Conservation (phyloP, 2,888 invertebrate species). For the Cotesia congregata region DNA sequence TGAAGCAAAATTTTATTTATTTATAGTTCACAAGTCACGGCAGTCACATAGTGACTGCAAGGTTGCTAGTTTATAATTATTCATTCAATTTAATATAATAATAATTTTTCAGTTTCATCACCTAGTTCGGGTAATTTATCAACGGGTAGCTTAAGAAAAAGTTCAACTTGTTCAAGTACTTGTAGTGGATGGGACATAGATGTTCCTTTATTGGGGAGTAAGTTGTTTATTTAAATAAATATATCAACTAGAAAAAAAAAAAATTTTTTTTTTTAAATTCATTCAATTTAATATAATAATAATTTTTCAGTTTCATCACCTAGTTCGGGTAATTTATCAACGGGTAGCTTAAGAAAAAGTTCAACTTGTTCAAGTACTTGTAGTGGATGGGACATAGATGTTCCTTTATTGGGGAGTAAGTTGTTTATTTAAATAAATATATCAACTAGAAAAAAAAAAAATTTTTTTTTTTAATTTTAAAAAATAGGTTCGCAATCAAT, state of each 20-base stretch:
- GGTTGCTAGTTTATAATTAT: too few species aligned
- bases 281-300: background rate
- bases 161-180: slow-evolving; percentile 63
- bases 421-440: slow-evolving; percentile 1
- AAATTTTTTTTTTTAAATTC: too few species aligned
- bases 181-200: slow-evolving; percentile 67
- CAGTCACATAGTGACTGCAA: too few species aligned
- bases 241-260: slow-evolving; percentile 12
- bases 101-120: slow-evolving; percentile 55
- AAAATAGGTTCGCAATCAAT: slow-evolving; percentile 63
- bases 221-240: slow-evolving; percentile 6
- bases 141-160: slow-evolving; percentile 59
- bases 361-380: slow-evolving; percentile 64
- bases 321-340: slow-evolving; percentile 63
- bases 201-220: slow-evolving; percentile 57
- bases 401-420: slow-evolving; percentile 57
- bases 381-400: slow-evolving; percentile 65
- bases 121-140: slow-evolving; percentile 64
- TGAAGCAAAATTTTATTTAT: too few species aligned
- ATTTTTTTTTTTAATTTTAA: slow-evolving; percentile 10
- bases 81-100: background rate
- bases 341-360: slow-evolving; percentile 59
- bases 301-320: slow-evolving; percentile 58
- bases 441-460: too few species aligned
- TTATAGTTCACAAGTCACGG: too few species aligned